Percentiles rank a stretch among this genome's conserved stretches.
phyloP scores from a whole-genome alignment of 2,888 invertebrate species.

The Luperina testacea region DNA sequence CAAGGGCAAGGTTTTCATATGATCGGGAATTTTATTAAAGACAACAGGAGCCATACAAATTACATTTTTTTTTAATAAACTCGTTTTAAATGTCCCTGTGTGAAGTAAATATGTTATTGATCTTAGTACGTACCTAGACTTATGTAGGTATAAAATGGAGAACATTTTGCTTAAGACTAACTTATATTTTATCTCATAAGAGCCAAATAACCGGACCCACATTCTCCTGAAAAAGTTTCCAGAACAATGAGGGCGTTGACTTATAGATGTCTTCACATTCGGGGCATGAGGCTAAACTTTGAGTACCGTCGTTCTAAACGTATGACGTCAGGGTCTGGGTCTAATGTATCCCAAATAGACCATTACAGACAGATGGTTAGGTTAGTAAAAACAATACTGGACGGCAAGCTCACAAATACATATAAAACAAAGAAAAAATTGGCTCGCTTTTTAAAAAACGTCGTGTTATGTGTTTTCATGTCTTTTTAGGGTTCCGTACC shows the following conservation, averaged over 20 bases:
- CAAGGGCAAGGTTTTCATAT: too few relatives aligned
- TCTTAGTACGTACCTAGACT: not conserved
- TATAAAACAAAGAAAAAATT: not conserved
- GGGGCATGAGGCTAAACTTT: slow-evolving; percentile 48
- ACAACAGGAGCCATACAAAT: too few relatives aligned
- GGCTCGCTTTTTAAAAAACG: not conserved
- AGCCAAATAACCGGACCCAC: slow-evolving; percentile 14
- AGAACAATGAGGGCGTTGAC: slow-evolving; percentile 32
- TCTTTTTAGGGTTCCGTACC: too few relatives aligned
- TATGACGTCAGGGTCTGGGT: slow-evolving; percentile 43
- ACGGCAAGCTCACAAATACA: not conserved
- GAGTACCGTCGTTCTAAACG: slow-evolving; percentile 49
- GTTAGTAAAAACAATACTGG: slow-evolving; percentile 13
- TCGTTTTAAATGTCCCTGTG: too few relatives aligned
- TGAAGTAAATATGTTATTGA: too few relatives aligned
- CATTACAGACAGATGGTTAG: slow-evolving; percentile 18
- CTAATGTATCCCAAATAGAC: slow-evolving; percentile 36
- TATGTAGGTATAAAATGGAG: not conserved
- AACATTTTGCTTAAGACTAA: slow-evolving; percentile 15
- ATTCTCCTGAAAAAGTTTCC: not conserved
- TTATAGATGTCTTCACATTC: slow-evolving; percentile 33
- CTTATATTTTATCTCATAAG: slow-evolving; percentile 9
- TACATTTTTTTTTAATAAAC: too few relatives aligned
- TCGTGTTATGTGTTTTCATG: not conserved
- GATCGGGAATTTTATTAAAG: too few relatives aligned